These are phyloP conservation scores for Philantomba maxwellii DNA, from an alignment of 2,113 vertebrate species.

Conservation along the genomic window DNA sequence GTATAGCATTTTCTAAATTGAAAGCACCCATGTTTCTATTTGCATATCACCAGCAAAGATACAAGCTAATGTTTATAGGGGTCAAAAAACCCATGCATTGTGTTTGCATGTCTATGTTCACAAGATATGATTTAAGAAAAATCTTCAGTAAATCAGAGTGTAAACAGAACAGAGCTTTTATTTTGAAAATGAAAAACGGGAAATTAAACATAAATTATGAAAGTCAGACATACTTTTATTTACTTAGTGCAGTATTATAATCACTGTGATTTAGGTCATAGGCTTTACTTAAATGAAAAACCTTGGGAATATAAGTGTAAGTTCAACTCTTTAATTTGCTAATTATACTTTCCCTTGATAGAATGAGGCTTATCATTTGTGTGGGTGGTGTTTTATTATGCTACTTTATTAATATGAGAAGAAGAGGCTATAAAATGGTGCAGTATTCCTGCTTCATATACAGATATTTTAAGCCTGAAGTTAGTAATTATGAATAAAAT, in stretches of 20 bases:
- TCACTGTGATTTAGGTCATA: constrained; percentile 40
- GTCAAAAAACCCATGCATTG: background rate
- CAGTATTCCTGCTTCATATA: constrained; percentile 32
- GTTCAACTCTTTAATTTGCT: constrained; percentile 57
- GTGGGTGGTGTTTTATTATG: constrained; percentile 51
- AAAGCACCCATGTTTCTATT: background rate
- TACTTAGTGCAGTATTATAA: background rate
- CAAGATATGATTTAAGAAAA: background rate
- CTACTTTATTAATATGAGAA: constrained; percentile 56
- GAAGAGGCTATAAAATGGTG: constrained; percentile 41
- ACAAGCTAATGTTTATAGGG: background rate
- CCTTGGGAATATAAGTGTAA: constrained; percentile 18
- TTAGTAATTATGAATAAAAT: constrained; percentile 66
- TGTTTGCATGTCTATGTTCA: background rate
- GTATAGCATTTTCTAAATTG: background rate
- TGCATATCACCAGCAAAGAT: background rate
- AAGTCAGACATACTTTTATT: constrained; percentile 9
- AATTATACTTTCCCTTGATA: constrained; percentile 46
- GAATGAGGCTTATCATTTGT: constrained; percentile 36
- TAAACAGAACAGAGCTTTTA: constrained; percentile 29
- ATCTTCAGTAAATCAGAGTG: constrained; percentile 10
- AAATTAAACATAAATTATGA: constrained; percentile 36
- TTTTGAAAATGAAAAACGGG: constrained; percentile 14
- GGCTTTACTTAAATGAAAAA: constrained; percentile 54
- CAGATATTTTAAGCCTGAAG: constrained; percentile 39